Base-by-base conservation (phyloP, 2,888 invertebrate species). In the Endomychus coccineus region DNA sequence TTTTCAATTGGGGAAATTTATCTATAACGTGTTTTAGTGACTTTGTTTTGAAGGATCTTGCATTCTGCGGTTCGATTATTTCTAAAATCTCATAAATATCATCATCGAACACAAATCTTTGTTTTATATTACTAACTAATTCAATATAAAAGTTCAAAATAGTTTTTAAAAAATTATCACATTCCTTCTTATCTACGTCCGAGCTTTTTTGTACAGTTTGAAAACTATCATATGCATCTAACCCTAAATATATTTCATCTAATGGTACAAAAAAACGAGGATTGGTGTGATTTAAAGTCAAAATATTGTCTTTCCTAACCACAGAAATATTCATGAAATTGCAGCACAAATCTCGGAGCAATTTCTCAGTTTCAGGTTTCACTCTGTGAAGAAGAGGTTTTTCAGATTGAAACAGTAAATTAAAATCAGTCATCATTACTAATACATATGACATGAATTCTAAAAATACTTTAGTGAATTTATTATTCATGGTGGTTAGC, bases 321-420 rank as follows among this genome's bases (percentile, higher is more conserved):
- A n/a, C 13, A 4, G 15, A n/a, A 15, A 34, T 34, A 12, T 43
- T 34, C 32, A 46, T 34, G 27, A 29, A 45, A 31, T 43, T 43
- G 10, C 16, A 16, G 30, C 16, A 42, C 7, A 48, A 16, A 10
- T 22, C 43, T 41, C 40, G 43, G 15, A 48, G 14, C n/a, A 50
- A 27, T 31, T 40, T 45, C 27, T 45, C 44, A 10, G 41, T 43
- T 47, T 45, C 46, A 22, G 38, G 42, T 23, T 43, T 45, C 3
- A 43, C 16, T 39, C 35, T 48, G 32, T 47, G 28, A 15, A 50
- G 28, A 11, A 50, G 32, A 9, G 51, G 45, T 24, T 24, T 39
- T 34, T 52, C 49, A 4, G 36, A 33, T 36, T 55, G 27, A 56
- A 54, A 11, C n/a, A n/a, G n/a, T n/a, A n/a, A n/a, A n/a, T n/a